Conservation (phyloP, 2,888 invertebrate genomes). For the Acleris cristana region DNA sequence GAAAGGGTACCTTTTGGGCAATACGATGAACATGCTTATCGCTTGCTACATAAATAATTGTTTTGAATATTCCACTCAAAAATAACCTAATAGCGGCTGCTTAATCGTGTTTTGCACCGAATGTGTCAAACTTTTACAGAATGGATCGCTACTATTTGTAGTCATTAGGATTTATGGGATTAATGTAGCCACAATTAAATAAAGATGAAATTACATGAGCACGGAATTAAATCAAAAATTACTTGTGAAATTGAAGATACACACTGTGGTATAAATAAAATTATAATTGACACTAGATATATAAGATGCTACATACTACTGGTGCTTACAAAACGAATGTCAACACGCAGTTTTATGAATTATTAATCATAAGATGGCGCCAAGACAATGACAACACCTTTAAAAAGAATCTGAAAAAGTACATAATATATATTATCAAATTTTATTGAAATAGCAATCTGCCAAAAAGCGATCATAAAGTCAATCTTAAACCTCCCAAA, state of each 20-base stretch:
- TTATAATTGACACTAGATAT: constrained; percentile 27
- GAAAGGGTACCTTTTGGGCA: no score
- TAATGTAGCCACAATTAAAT: no score
- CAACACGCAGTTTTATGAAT: neutral
- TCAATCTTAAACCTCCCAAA: constrained; percentile 26
- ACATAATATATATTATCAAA: constrained; percentile 1
- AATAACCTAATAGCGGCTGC: no score
- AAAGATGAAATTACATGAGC: no score
- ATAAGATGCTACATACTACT: constrained; percentile 1
- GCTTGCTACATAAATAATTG: no score
- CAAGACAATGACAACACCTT: neutral
- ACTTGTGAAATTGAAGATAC: neutral
- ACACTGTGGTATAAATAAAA: constrained; percentile 1
- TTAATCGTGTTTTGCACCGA: no score
- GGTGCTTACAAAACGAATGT: neutral
- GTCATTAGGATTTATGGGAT: no score
- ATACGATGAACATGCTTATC: no score
- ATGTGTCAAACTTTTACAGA: no score
- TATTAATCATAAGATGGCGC: neutral
- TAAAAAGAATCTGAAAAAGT: constrained; percentile 7
- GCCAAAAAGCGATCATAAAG: constrained; percentile 36
- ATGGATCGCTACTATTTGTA: no score
- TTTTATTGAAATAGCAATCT: constrained; percentile 29
- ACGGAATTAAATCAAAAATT: no score
- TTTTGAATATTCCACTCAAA: no score